phyloP scores from a whole-genome alignment of 2,113 vertebrate genomes.

The Rafetus swinhoei region DNA sequence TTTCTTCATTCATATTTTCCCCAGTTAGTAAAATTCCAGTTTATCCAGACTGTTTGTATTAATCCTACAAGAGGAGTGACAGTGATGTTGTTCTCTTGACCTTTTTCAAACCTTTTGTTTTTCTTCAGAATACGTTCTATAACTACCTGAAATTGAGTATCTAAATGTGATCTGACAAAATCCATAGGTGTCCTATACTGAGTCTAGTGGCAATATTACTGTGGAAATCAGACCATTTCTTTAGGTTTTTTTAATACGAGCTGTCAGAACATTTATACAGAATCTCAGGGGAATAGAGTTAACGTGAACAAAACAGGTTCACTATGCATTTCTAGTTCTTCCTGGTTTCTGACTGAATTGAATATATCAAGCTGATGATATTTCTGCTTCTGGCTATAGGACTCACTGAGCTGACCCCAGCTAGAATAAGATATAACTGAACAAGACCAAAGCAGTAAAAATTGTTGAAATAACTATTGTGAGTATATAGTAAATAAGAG shows the following conservation, averaged over 20 bases:
- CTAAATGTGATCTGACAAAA: accelerated
- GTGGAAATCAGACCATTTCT: neutral
- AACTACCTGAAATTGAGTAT: neutral
- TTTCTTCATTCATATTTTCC: neutral
- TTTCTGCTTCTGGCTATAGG: neutral
- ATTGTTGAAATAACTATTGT: too few relatives aligned
- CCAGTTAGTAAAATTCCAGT: neutral
- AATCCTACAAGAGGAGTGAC: accelerated
- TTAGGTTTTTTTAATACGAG: neutral
- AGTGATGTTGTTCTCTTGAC: neutral
- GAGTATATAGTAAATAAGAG: too few relatives aligned
- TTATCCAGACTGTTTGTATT: neutral
- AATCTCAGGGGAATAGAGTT: neutral
- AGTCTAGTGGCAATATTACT: neutral
- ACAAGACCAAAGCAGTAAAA: too few relatives aligned
- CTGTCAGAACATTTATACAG: neutral
- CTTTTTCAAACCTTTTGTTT: neutral
- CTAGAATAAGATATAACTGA: too few relatives aligned
- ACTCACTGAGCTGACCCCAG: too few relatives aligned
- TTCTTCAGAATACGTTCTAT: neutral
- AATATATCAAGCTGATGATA: neutral
- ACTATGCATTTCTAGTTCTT: neutral
- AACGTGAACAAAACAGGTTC: neutral
- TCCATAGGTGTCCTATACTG: neutral
- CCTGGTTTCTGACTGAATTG: too few relatives aligned